Conservation (phyloP, 2,797 vertebrate genomes). For the Phaenicophaeus curvirostris region DNA sequence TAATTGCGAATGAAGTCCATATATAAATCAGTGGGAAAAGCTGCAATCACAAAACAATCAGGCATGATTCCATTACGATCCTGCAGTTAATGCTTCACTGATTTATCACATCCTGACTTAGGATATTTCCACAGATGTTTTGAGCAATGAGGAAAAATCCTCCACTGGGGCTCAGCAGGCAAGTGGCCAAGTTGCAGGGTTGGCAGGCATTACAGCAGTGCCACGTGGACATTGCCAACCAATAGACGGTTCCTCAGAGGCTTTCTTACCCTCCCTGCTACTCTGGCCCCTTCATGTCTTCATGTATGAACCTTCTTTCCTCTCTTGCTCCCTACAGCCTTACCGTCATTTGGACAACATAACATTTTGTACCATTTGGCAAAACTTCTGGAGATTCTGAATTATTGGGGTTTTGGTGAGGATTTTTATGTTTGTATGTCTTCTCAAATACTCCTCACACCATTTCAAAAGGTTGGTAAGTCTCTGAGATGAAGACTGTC, state of each 20-base stretch:
- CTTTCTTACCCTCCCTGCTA: not conserved
- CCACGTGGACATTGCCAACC: rapidly evolving
- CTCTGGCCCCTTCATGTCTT: not conserved
- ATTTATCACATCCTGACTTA: not conserved
- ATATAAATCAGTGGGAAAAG: conserved; percentile 18
- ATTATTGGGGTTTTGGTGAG: not conserved
- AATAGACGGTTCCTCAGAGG: not conserved
- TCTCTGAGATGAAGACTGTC: not conserved
- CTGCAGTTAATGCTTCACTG: not conserved
- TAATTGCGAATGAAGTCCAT: conserved; percentile 7
- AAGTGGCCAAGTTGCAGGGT: not conserved
- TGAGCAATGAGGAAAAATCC: not conserved
- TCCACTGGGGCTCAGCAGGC: not conserved
- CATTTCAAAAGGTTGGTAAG: not conserved
- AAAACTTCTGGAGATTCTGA: not conserved
- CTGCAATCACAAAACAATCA: conserved; percentile 3
- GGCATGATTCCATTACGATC: not conserved
- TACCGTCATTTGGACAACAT: not conserved
- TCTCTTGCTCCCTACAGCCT: not conserved
- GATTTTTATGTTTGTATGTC: too few relatives aligned
- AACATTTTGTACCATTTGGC: not conserved
- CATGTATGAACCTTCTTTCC: not conserved
- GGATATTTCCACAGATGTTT: conserved; percentile 20
- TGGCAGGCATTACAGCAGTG: not conserved
- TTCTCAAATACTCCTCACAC: not conserved